These are phyloP conservation scores for Cantharis lateralis DNA, from an alignment of 2,888 invertebrate species.

Conservation along the genomic window DNA sequence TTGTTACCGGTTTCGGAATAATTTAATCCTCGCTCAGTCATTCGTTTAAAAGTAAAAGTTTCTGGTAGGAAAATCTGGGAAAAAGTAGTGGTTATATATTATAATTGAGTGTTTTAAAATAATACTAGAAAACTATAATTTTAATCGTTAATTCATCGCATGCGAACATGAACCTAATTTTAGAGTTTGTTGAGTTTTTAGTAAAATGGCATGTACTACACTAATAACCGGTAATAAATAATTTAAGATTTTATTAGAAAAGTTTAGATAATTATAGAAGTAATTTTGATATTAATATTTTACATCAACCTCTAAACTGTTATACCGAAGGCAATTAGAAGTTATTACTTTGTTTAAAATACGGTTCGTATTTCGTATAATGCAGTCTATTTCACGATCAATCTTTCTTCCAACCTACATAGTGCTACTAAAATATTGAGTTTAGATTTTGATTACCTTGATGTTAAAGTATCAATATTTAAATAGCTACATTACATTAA, in stretches of 20 bases:
- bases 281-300: slow-evolving; percentile 1
- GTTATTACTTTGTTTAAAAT: background rate
- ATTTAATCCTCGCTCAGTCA: background rate
- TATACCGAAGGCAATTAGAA: background rate
- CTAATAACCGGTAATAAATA: background rate
- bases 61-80: background rate
- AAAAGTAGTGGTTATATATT: background rate
- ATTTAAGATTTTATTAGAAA: slow-evolving; percentile 1
- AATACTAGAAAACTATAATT: background rate
- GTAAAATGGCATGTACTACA: background rate
- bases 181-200: background rate
- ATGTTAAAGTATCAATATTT: slow-evolving; percentile 25
- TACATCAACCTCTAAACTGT: background rate
- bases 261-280: background rate
- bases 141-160: background rate
- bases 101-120: background rate
- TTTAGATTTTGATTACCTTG: slow-evolving; percentile 23
- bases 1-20: background rate
- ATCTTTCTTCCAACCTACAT: slow-evolving; percentile 20
- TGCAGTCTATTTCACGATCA: slow-evolving; percentile 23
- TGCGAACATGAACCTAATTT: background rate
- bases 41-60: background rate
- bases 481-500: slow-evolving; percentile 5
- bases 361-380: background rate
- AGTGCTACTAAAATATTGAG: slow-evolving; percentile 21